Conservation (phyloP, 2,113 vertebrate species). For the Peucedramus taeniatus region DNA sequence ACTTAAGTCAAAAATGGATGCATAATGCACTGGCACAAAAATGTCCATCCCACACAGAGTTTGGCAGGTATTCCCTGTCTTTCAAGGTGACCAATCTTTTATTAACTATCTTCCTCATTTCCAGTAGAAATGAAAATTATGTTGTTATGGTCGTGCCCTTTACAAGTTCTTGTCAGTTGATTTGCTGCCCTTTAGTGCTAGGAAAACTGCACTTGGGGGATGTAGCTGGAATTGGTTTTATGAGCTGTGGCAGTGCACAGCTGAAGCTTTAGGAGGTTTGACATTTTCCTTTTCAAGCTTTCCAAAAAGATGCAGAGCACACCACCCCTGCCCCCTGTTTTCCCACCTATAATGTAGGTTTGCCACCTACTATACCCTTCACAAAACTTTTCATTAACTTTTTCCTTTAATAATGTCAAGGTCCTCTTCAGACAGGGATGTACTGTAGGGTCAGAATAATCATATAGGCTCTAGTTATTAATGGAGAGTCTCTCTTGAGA, state of each 20-base stretch:
- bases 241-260: not conserved
- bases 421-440: not conserved
- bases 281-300: not conserved
- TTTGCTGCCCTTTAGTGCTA: not conserved
- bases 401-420: not conserved
- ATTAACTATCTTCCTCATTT: not conserved
- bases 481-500: not conserved
- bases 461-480: not conserved
- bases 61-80: not conserved
- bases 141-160: not conserved
- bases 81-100: not conserved
- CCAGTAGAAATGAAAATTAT: not conserved
- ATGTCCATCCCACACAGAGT: not conserved
- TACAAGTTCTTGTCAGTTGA: not conserved
- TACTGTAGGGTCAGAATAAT: not conserved
- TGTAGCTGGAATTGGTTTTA: not conserved
- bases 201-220: not conserved
- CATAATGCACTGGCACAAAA: not conserved
- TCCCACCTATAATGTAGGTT: not conserved
- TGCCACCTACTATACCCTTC: accelerated
- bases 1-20: not conserved
- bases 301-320: not conserved
- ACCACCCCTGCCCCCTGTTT: not conserved
- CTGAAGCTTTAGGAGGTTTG: not conserved
- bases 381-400: not conserved